phyloP scores from a whole-genome alignment of 2,888 invertebrate genomes.

The Pterobdella sp. region DNA sequence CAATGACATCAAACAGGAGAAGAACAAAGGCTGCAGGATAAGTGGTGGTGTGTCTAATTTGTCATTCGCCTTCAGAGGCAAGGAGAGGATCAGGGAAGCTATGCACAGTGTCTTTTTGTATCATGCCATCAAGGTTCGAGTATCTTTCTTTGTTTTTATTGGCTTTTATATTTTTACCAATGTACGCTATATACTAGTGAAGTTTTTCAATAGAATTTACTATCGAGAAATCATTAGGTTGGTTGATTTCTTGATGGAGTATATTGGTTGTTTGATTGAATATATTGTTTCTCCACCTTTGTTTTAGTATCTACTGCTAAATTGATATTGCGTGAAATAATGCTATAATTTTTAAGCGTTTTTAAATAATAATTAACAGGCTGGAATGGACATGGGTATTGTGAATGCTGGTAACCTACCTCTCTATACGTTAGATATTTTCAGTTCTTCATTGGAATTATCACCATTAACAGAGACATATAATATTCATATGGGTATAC shows the following conservation, averaged over 20 bases:
- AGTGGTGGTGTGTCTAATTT: conserved; percentile 59
- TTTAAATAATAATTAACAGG: conserved; percentile 39
- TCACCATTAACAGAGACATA: too few relatives aligned
- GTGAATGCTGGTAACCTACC: conserved; percentile 58
- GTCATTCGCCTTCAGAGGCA: conserved; percentile 59
- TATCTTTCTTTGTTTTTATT: background rate
- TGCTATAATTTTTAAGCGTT: too few relatives aligned
- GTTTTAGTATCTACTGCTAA: too few relatives aligned
- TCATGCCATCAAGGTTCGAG: conserved; percentile 56
- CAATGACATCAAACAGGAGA: conserved; percentile 46
- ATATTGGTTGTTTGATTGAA: too few relatives aligned
- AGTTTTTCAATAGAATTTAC: too few relatives aligned
- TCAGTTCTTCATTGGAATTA: background rate
- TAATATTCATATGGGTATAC: too few relatives aligned
- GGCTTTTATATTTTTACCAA: background rate
- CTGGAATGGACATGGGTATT: conserved; percentile 59
- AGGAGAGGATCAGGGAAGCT: conserved; percentile 56
- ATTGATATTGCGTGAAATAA: too few relatives aligned
- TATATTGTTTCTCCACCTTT: too few relatives aligned
- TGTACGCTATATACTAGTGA: too few relatives aligned
- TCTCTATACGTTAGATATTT: conserved; percentile 53
- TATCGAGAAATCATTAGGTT: too few relatives aligned
- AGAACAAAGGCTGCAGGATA: conserved; percentile 54
- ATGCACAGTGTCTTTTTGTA: conserved; percentile 59
- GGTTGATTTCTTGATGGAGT: too few relatives aligned